Conservation (phyloP, 2,797 vertebrate genomes). For the Hybognathus amarus region DNA sequence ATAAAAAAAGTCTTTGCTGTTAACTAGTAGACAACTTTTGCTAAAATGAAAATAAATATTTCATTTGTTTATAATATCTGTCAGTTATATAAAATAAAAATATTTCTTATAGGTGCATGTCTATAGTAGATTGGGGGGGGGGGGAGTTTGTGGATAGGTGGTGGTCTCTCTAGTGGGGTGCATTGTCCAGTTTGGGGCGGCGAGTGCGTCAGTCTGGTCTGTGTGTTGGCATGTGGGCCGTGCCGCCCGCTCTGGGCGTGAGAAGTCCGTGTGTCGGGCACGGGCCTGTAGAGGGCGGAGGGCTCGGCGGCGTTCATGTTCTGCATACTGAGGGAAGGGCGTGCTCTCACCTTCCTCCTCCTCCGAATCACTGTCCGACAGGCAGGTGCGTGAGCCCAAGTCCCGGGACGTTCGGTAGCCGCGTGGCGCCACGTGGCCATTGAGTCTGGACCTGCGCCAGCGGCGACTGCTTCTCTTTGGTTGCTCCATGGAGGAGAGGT, state of each 20-base stretch:
- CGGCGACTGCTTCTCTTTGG: constrained; percentile 92
- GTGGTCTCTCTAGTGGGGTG: constrained; percentile 81
- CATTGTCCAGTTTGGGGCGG: constrained; percentile 87
- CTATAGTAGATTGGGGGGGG: constrained; percentile 80
- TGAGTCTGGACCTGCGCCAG: constrained; percentile 93
- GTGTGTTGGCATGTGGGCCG: constrained; percentile 78
- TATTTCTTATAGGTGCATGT: constrained; percentile 91
- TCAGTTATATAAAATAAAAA: constrained; percentile 99
- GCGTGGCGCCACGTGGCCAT: constrained; percentile 90
- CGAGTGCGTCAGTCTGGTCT: constrained; percentile 84
- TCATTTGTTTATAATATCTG: constrained; percentile 99
- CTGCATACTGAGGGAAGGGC: constrained; percentile 95
- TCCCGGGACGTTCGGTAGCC: constrained; percentile 89
- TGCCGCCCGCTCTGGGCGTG: constrained; percentile 86
- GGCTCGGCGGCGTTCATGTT: constrained; percentile 90
- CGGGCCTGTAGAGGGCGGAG: constrained; percentile 85
- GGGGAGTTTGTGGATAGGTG: constrained; percentile 53
- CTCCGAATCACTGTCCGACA: constrained; percentile 93
- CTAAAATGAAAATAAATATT: constrained; percentile 99
- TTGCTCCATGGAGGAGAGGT: constrained; percentile 90
- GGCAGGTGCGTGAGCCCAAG: constrained; percentile 90
- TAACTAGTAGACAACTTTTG: constrained; percentile 99
- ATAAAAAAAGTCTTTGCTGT: constrained; percentile 99
- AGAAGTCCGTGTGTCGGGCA: constrained; percentile 90
- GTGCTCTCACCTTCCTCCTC: constrained; percentile 90